Conservation (phyloP, 2,888 invertebrate genomes). For the Glomeris marginata region DNA sequence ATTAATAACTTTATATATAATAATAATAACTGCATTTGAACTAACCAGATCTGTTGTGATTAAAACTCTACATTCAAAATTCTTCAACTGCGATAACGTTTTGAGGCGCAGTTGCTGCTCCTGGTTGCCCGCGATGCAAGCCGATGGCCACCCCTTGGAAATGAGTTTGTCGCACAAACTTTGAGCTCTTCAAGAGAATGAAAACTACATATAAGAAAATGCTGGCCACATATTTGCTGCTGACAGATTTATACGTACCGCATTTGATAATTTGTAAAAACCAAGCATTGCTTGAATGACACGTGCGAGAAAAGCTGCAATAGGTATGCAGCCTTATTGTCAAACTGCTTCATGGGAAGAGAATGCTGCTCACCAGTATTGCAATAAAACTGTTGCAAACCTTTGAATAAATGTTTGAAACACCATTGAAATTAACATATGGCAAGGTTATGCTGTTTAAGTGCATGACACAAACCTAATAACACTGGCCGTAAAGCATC, state of each 20-base stretch:
- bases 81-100: slow-evolving; percentile 59
- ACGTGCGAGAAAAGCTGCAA: slow-evolving; percentile 46
- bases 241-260: slow-evolving; percentile 34
- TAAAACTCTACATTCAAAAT: slow-evolving; percentile 66
- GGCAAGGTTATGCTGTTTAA: not conserved
- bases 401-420: slow-evolving; percentile 19
- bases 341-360: slow-evolving; percentile 27
- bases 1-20: not conserved
- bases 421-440: not conserved
- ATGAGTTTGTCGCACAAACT: slow-evolving; percentile 56
- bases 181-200: slow-evolving; percentile 44
- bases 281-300: slow-evolving; percentile 73
- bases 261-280: slow-evolving; percentile 78
- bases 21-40: not conserved
- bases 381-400: slow-evolving; percentile 28
- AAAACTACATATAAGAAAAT: slow-evolving; percentile 6
- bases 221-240: too few species aligned
- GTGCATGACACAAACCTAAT: slow-evolving; percentile 25
- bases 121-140: slow-evolving; percentile 61
- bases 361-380: not conserved
- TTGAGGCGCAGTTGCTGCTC: slow-evolving; percentile 59
- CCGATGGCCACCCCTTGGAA: slow-evolving; percentile 58
- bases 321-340: slow-evolving; percentile 27
- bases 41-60: slow-evolving; percentile 55
- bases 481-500: slow-evolving; percentile 46